These are phyloP conservation scores for Hydractinia echinata DNA, from an alignment of 30 jellyfish, hydroid and myxozoan species.

Conservation along the genomic window DNA sequence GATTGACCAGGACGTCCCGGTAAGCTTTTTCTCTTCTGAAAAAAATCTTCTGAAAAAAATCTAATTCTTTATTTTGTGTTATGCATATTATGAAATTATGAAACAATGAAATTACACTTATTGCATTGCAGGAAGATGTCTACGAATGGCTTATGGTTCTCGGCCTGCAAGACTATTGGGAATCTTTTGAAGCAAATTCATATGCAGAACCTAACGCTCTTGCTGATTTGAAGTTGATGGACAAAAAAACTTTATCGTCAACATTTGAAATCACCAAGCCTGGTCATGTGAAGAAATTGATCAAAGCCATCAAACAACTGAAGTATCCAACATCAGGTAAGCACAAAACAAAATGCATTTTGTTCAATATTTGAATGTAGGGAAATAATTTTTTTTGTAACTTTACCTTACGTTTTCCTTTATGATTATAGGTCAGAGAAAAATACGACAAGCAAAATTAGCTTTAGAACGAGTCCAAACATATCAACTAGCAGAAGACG, in stretches of 20 bases:
- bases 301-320: slow-evolving; percentile 62
- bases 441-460: slow-evolving; percentile 73
- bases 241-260: slow-evolving; percentile 52
- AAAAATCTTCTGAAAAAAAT: too few relatives aligned
- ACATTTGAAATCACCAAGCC: slow-evolving; percentile 63
- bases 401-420: neutral
- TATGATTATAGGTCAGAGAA: slow-evolving; percentile 66
- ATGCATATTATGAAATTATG: neutral
- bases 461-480: slow-evolving; percentile 60
- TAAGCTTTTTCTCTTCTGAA: slow-evolving; percentile 25
- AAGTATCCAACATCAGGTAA: slow-evolving; percentile 87
- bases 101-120: neutral
- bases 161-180: slow-evolving; percentile 87
- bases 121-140: slow-evolving; percentile 65
- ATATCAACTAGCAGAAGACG: slow-evolving; percentile 26
- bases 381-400: too few relatives aligned
- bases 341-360: neutral
- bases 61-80: neutral
- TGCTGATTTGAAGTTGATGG: slow-evolving; percentile 94
- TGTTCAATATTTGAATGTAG: neutral
- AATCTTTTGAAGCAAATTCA: slow-evolving; percentile 63
- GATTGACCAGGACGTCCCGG: slow-evolving; percentile 97
- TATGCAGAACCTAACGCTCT: slow-evolving; percentile 87
- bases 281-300: slow-evolving; percentile 76
- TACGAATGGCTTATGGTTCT: slow-evolving; percentile 82